These are phyloP conservation scores for Halcyon leucocephala DNA, from an alignment of 2,797 vertebrate species.

Conservation along the genomic window DNA sequence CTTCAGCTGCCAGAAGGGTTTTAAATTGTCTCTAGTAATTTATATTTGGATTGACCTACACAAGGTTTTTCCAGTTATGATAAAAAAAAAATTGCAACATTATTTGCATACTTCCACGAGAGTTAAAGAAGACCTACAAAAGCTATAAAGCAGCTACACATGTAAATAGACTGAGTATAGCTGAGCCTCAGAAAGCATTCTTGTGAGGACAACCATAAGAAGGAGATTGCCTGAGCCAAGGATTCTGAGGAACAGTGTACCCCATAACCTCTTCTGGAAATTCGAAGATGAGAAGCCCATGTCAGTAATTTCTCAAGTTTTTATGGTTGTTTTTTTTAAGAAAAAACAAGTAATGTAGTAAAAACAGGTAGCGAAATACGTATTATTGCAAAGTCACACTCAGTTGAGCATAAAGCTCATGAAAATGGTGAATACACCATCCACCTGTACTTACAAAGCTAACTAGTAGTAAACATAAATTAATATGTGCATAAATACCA, in stretches of 20 bases:
- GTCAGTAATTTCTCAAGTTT: background rate
- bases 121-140: background rate
- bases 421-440: background rate
- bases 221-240: background rate
- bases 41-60: background rate
- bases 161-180: background rate
- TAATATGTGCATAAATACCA: background rate
- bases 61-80: background rate
- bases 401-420: background rate
- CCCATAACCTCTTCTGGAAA: background rate
- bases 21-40: background rate
- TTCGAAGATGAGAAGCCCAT: background rate
- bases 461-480: background rate
- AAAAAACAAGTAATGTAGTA: background rate
- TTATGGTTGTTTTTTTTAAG: background rate
- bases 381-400: background rate
- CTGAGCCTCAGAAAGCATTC: background rate
- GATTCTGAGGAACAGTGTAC: rapidly evolving
- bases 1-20: background rate
- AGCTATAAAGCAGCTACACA: background rate
- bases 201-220: background rate
- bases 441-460: background rate
- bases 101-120: background rate
- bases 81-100: background rate
- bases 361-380: background rate